phyloP scores from a whole-genome alignment of 1,140 invertebrate genomes.

The Solenopsis invicta region DNA sequence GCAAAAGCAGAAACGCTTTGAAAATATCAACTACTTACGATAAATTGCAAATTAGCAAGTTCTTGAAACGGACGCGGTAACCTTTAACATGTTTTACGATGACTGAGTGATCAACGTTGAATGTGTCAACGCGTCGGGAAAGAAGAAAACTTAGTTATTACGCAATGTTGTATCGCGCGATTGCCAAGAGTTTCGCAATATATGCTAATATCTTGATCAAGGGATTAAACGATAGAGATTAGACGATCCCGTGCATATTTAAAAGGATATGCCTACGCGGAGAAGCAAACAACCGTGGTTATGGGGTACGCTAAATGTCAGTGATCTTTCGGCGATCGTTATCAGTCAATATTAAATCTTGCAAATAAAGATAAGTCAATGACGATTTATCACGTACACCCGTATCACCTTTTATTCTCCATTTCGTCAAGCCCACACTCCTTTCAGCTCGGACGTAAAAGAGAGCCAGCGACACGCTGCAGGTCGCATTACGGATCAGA shows the following conservation, averaged over 20 bases:
- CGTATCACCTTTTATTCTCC: not conserved
- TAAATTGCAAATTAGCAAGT: not conserved
- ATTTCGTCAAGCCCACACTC: not conserved
- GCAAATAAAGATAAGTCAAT: not conserved
- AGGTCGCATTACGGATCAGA: not conserved
- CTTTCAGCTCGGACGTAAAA: not conserved
- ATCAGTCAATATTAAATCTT: not conserved
- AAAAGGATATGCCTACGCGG: not conserved
- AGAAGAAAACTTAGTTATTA: not conserved
- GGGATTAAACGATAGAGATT: not conserved
- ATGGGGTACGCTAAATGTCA: not conserved
- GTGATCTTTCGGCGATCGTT: not conserved
- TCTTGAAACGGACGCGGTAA: not conserved
- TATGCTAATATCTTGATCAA: not conserved
- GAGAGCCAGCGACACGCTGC: not conserved
- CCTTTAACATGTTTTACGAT: not conserved
- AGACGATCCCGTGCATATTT: not conserved
- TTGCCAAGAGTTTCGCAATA: not conserved
- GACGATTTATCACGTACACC: not conserved
- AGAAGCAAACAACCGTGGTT: not conserved
- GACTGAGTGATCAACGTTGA: not conserved
- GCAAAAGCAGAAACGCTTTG: not conserved
- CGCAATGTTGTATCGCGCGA: not conserved
- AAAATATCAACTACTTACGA: slow-evolving; percentile 16
- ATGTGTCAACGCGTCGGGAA: slow-evolving; percentile 14